Conservation (phyloP, 2,797 vertebrate genomes). For the Thalassophryne amazonica region DNA sequence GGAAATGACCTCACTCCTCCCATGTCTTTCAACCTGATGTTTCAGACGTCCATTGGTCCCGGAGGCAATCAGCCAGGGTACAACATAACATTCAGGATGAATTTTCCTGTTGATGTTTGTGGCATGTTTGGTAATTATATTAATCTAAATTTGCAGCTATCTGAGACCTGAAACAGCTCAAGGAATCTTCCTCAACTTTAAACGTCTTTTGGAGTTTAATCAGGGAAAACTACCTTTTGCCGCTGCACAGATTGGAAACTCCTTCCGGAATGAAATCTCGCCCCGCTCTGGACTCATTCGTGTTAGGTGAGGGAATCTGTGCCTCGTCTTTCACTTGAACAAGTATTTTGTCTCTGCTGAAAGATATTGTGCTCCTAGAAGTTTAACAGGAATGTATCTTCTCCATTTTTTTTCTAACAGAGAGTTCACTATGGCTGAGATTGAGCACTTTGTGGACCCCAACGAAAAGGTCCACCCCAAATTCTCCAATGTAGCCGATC, state of each 20-base stretch:
- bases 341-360: background rate
- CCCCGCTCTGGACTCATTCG: conserved; percentile 97
- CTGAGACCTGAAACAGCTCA: conserved; percentile 98
- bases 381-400: background rate
- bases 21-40: conserved; percentile 97
- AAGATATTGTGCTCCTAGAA: no score
- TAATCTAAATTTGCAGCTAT: conserved; percentile 76
- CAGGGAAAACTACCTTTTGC: conserved; percentile 98
- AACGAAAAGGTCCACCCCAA: conserved; percentile 93
- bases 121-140: background rate
- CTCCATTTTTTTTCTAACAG: conserved; percentile 55
- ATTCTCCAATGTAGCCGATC: conserved; percentile 87
- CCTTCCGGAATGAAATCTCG: conserved; percentile 98
- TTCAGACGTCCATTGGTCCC: conserved; percentile 97
- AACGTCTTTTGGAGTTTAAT: conserved; percentile 96
- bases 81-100: accelerated
- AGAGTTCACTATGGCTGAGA: conserved; percentile 99
- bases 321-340: accelerated
- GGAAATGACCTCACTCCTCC: conserved; percentile 93
- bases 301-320: conserved; percentile 83
- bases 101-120: background rate
- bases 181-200: conserved; percentile 99
- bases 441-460: conserved; percentile 99
- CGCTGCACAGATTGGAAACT: conserved; percentile 98
- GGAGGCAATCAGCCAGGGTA: conserved; percentile 97